Base-by-base conservation (phyloP, 2,888 invertebrate genomes). In the Clistopyga incitator region DNA sequence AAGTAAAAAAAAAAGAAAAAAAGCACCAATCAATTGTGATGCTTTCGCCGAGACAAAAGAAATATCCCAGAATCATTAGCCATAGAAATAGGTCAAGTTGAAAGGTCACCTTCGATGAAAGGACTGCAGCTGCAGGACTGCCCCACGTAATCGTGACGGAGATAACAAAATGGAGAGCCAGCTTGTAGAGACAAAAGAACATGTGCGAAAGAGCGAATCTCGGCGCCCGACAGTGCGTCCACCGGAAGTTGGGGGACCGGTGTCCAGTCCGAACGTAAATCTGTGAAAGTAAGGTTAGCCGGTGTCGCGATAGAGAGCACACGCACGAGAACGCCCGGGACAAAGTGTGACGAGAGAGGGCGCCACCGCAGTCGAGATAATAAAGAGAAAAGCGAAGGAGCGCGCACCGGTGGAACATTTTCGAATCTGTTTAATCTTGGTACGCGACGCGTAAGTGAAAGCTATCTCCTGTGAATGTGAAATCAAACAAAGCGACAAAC, bases 401-500 rank as follows among this genome's bases (percentile, higher is more conserved):
- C 74, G 81, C 67, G 82, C 74, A 71, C 77, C 76, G 78, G 67
- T 71, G 84, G 88, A 89, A 90, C 92, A 92, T 92, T 93, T 92
- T 89, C 89, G 89, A 93, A 93, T 93, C 92, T 92, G 92, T 93
- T 93, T 93, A 93, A 93, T 93, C 92, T 92, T 90, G 90, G 91
- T 89, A 87, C 89, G 89, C 87, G 88, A 88, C 89, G 91, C 89
- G 90, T 93, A 92, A 92, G 91, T 93, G 92, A 93, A 93, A 92
- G 93, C 92, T 92, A 93, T 93, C 92, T 92, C 89, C 88, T 82
- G 89, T 92, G 92, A 92, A 92, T 92, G 89, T 87, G 86, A 91
- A 92, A 92, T 92, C 92, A 92, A 93, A 93, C 92, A 93, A 93
- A 93, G 92, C 90, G 91, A 92, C 92, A 92, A 92, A 92, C 92